phyloP scores from a whole-genome alignment of 2,888 invertebrate genomes.

The Melieria crassipennis region DNA sequence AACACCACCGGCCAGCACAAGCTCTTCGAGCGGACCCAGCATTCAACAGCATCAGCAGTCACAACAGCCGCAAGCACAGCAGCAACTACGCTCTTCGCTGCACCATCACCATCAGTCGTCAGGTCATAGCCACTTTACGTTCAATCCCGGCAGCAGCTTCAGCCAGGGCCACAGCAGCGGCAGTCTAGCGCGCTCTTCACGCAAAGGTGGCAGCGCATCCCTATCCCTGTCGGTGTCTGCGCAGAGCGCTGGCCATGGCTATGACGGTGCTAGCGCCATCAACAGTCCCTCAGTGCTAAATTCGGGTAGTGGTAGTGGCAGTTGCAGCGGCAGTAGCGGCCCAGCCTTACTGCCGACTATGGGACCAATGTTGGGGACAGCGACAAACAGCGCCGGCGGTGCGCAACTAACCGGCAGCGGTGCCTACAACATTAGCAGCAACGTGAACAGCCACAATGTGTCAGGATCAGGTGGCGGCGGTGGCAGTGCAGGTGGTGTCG shows the following conservation, averaged over 20 bases:
- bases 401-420: slow-evolving; percentile 27
- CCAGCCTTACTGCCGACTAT: slow-evolving; percentile 40
- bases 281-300: slow-evolving; percentile 57
- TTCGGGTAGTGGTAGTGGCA: slow-evolving; percentile 54
- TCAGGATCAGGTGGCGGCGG: slow-evolving; percentile 44
- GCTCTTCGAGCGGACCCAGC: slow-evolving; percentile 53
- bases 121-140: slow-evolving; percentile 50
- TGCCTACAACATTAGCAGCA: slow-evolving; percentile 42
- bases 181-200: slow-evolving; percentile 25
- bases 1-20: slow-evolving; percentile 54
- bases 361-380: slow-evolving; percentile 54
- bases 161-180: slow-evolving; percentile 21
- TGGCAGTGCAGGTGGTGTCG: slow-evolving; percentile 40
- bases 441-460: slow-evolving; percentile 34
- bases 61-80: slow-evolving; percentile 39
- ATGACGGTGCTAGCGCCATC: slow-evolving; percentile 51
- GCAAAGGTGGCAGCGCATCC: slow-evolving; percentile 14
- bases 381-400: slow-evolving; percentile 41
- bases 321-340: slow-evolving; percentile 45
- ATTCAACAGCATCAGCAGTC: slow-evolving; percentile 35
- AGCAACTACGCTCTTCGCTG: slow-evolving; percentile 39
- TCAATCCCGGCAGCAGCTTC: slow-evolving; percentile 52
- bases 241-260: slow-evolving; percentile 31
- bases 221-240: slow-evolving; percentile 14
- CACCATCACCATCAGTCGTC: slow-evolving; percentile 43